Evolutionary conservation across 1,140 invertebrate species (phyloP), one percentile per base, ranked within the genome.

Genomic region (Drosophila sechellia): DNA sequence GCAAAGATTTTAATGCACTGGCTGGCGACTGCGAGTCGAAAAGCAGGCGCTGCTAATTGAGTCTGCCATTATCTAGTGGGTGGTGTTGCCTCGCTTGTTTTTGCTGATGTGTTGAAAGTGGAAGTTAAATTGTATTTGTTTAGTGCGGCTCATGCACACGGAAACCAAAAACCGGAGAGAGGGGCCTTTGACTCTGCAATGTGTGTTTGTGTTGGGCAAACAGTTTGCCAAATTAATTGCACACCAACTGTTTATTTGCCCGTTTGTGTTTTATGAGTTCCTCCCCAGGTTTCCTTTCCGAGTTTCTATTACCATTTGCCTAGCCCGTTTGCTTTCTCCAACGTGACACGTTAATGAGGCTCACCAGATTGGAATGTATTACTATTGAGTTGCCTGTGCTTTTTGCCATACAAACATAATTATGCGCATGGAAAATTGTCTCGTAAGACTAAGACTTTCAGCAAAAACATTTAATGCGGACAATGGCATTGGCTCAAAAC

Each of bases 151-250:
- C 53, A 39, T 60, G 50, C 31, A 60, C 48, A 68, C 45, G 56
- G 31, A 42, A 63, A 63, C 35, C 63, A 15, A 15, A 11, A 45
- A 45, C 42, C 42, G 3, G 17, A 20, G 42, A 4, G 10, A 17
- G 37, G 12, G 31, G 34, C 54, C 66, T 64, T n/a, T 69, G 25
- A 37, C 40, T 43, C 25, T 45, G 20, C 37, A 40, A 25, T 58
- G 43, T 39, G 39, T 63, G 49, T 55, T 87, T 89, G 84, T 43
- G 65, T 76, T 72, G 69, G 70, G 58, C 84, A 89, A 89, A 89
- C 77, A 89, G 86, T 89, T 89, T 89, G 84, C 84, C 65, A 89
- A 89, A 89, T 89, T 89, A 89, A 89, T 89, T 89, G 84, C 84
- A 89, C 84, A 89, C 84, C 84, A 89, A 83, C 75, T 76, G 83